Evolutionary conservation across 2,888 invertebrate species (phyloP), one percentile per base, ranked within the genome.

Genomic region (Nasonia oneida): DNA sequence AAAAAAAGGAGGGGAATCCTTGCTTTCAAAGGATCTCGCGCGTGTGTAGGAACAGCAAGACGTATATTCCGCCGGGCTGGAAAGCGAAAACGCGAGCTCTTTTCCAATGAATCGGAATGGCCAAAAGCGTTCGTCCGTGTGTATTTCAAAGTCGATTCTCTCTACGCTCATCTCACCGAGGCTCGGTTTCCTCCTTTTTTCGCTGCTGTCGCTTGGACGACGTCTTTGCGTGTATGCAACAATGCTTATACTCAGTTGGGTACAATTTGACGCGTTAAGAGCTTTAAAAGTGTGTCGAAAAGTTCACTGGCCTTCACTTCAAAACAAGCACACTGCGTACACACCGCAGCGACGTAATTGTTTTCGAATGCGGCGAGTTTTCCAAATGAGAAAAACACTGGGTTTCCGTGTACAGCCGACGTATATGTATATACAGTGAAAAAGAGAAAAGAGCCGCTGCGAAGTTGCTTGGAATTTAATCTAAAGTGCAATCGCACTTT

Each of bases 381-480:
- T 37, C n/a, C 71, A 39, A 71, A 71, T 71, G 71, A 39, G 71
- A 71, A 71, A 71, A 71, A 39, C 37, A 39, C 37, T 8, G 71
- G 18, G 37, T 71, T 23, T 23, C 4, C 61, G 10, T 18, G 39
- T n/a, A 37, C 37, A 61, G 61, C 42, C 29, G 42, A 47, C 14
- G 10, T 57, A n/a, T 33, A 23, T 37, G 3, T 29, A 14, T 14
- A n/a, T 18, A 10, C 53, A 14, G 6, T 18, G 53, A 64, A 79
- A 64, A 70, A 50, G 50, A 70, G n/a, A 47, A n/a, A 61, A 53
- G 39, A 50, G 47, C 29, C n/a, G 83, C 73, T 18, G 78, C 37
- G 85, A 83, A 88, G 83, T 88, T 89, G 89, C 89, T 90, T 88
- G 90, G 91, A 91, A 91, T 91, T 91, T 91, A 91, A 91, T 91